These are phyloP conservation scores for Gambelia wislizenii DNA, from an alignment of 2,797 vertebrate species.

Conservation along the genomic window DNA sequence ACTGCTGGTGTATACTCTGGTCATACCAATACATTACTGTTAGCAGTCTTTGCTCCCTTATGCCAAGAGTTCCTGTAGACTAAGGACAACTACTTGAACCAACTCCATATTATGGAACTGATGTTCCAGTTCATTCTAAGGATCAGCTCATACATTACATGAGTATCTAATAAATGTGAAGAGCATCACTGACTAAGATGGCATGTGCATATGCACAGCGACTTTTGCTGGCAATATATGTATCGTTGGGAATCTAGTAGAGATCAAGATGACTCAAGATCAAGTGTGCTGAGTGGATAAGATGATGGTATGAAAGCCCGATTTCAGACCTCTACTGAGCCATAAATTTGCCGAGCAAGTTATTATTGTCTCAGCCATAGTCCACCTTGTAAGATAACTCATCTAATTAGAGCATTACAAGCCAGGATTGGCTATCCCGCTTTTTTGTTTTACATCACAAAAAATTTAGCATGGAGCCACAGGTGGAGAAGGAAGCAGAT, in stretches of 20 bases:
- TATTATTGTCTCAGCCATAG: neutral
- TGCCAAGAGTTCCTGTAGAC: neutral
- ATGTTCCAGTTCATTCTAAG: neutral
- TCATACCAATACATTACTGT: neutral
- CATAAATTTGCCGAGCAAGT: neutral
- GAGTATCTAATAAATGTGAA: neutral
- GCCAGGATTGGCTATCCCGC: neutral
- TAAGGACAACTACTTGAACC: neutral
- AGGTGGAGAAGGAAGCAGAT: neutral
- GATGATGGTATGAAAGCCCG: neutral
- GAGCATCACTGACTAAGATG: no score
- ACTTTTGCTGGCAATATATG: neutral
- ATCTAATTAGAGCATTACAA: neutral
- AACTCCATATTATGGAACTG: neutral
- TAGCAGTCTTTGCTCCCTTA: neutral
- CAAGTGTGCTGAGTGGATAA: neutral
- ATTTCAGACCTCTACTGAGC: neutral
- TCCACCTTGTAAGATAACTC: neutral
- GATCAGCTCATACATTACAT: neutral
- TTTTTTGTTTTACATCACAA: neutral
- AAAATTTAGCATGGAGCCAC: neutral
- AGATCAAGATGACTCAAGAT: neutral
- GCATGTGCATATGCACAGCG: no score
- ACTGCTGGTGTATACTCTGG: neutral
- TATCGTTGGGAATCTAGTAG: neutral